These are phyloP conservation scores for Melanostoma mellinum DNA, from an alignment of 2,888 invertebrate genomes.

Conservation along the genomic window DNA sequence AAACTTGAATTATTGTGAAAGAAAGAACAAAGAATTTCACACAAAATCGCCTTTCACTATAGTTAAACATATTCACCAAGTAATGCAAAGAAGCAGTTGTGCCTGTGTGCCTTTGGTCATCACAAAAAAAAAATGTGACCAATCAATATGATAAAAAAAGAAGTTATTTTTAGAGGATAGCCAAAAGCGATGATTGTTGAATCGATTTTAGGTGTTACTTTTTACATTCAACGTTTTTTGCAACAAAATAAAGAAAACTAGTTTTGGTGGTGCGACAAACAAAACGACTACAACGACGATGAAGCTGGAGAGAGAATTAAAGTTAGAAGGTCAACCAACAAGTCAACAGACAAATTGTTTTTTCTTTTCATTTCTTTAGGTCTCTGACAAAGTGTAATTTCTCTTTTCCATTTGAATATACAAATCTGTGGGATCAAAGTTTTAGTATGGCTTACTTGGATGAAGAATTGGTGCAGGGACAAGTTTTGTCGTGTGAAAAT, in stretches of 20 bases:
- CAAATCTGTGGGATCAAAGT: background rate
- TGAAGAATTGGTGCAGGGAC: no score
- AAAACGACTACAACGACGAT: background rate
- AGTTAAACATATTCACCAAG: no score
- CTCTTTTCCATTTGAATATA: slow-evolving; percentile 15
- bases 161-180: slow-evolving; percentile 33
- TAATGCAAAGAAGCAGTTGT: no score
- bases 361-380: background rate
- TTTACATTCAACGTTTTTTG: slow-evolving; percentile 35
- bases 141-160: slow-evolving; percentile 41
- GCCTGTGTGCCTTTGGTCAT: no score
- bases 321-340: slow-evolving; percentile 53
- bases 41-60: no score
- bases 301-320: slow-evolving; percentile 45
- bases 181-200: slow-evolving; percentile 39
- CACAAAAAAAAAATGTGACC: slow-evolving; percentile 10
- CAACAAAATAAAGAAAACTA: slow-evolving; percentile 34
- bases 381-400: slow-evolving; percentile 24
- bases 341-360: slow-evolving; percentile 11
- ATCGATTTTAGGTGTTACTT: slow-evolving; percentile 17
- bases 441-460: no score
- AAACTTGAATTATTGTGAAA: no score
- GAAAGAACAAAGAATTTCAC: no score
- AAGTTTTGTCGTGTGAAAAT: no score
- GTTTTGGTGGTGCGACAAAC: slow-evolving; percentile 20